Evolutionary conservation across 1,140 invertebrate genomes (phyloP).

Genomic region (Neodiprion lecontei): DNA sequence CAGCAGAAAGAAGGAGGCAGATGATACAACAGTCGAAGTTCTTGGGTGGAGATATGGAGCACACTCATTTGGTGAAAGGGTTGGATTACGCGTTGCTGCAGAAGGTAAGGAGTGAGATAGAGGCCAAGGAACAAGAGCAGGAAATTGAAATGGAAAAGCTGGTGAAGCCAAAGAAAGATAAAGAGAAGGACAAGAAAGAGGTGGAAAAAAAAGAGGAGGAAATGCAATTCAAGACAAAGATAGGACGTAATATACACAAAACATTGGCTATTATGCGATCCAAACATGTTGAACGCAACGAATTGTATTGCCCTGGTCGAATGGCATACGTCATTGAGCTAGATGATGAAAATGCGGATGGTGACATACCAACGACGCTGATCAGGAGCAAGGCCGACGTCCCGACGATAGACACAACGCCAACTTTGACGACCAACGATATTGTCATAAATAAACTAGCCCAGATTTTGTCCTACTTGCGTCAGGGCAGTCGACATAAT

Average conservation of each 20-base stretch:
- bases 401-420: constrained; percentile 77
- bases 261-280: constrained; percentile 71
- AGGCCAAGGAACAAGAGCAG: constrained; percentile 70
- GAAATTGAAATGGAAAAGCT: constrained; percentile 84
- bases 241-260: constrained; percentile 79
- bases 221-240: constrained; percentile 80
- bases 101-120: constrained; percentile 77
- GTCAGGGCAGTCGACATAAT: constrained; percentile 78
- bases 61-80: constrained; percentile 99
- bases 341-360: constrained; percentile 87
- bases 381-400: constrained; percentile 96
- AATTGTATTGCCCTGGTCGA: constrained; percentile 92
- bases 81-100: constrained; percentile 99
- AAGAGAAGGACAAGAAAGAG: constrained; percentile 68
- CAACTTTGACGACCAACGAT: constrained; percentile 91
- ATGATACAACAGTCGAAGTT: constrained; percentile 99
- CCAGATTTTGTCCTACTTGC: constrained; percentile 94
- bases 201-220: constrained; percentile 73
- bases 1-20: constrained; percentile 92
- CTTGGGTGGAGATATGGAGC: constrained; percentile 99
- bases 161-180: constrained; percentile 64
- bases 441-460: constrained; percentile 97
- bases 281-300: constrained; percentile 82
- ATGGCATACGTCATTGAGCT: constrained; percentile 99
- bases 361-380: constrained; percentile 95